phyloP scores from a whole-genome alignment of 2,113 vertebrate genomes.

The Rafetus swinhoei region DNA sequence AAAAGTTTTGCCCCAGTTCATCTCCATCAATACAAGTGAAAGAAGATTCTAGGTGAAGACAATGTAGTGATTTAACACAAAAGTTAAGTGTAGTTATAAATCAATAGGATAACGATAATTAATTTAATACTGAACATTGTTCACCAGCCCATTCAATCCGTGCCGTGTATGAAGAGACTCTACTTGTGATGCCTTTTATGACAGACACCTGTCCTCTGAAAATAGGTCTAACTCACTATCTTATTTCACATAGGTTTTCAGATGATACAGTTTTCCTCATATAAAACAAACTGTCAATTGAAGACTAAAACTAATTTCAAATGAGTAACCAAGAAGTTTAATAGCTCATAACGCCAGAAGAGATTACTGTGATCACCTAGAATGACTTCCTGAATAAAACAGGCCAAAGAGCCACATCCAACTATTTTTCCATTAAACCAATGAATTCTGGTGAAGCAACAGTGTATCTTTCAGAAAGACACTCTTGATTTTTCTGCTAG shows the following conservation, averaged over 20 bases:
- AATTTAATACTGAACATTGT: background rate
- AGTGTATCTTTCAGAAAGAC: background rate
- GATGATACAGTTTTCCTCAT: background rate
- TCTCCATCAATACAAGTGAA: background rate
- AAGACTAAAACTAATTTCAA: constrained; percentile 17
- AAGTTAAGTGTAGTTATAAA: background rate
- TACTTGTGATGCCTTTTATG: background rate
- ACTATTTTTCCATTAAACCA: background rate
- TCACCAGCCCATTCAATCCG: background rate
- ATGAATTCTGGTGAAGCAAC: background rate
- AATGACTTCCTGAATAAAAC: background rate
- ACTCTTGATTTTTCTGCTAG: background rate
- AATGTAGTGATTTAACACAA: background rate
- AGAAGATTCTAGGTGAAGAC: background rate
- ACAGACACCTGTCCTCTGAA: background rate
- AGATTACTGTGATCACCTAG: background rate
- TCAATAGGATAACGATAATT: background rate
- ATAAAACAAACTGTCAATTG: background rate
- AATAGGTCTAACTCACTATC: background rate
- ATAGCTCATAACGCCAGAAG: background rate
- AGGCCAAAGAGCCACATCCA: background rate
- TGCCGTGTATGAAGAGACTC: background rate
- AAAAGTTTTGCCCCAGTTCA: background rate
- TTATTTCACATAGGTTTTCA: background rate
- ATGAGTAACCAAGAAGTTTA: background rate